Conservation (phyloP, 2,797 vertebrate genomes). For the Pitangus sulphuratus region DNA sequence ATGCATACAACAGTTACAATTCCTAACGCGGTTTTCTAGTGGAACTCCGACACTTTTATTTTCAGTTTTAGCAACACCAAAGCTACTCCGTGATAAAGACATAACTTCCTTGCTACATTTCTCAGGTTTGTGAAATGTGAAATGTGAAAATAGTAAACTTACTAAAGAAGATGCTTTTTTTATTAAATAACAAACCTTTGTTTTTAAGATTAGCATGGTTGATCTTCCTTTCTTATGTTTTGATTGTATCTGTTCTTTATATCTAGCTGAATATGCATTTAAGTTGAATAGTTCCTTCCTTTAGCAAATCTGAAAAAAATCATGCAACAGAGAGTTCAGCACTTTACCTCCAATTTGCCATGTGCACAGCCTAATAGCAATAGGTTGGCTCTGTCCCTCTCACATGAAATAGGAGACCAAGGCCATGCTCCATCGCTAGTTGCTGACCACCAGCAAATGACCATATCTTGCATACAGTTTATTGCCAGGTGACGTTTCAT, state of each 20-base stretch:
- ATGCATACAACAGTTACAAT: not conserved
- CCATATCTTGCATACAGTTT: slow-evolving; percentile 84
- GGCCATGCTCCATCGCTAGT: slow-evolving; percentile 84
- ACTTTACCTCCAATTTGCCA: slow-evolving; percentile 86
- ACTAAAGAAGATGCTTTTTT: not conserved
- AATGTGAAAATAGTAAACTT: slow-evolving; percentile 9
- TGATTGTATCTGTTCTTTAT: not conserved
- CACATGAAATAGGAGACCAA: slow-evolving; percentile 85
- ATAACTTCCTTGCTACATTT: not conserved
- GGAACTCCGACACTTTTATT: not conserved
- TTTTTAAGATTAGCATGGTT: not conserved
- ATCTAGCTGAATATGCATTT: not conserved
- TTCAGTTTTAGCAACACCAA: not conserved
- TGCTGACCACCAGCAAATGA: slow-evolving; percentile 90
- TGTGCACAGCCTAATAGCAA: slow-evolving; percentile 84
- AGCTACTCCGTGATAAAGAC: not conserved
- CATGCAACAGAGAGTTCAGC: not conserved
- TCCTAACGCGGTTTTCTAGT: not conserved
- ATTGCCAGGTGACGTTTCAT: slow-evolving; percentile 79
- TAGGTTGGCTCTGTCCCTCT: slow-evolving; percentile 86
- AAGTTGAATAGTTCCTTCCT: not conserved
- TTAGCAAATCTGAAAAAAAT: not conserved
- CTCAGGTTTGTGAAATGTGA: too few species aligned
- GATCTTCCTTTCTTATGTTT: not conserved
- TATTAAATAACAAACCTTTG: not conserved